These are phyloP conservation scores for Speoplatyrhinus poulsoni DNA, from an alignment of 2,113 vertebrate species.

Conservation along the genomic window DNA sequence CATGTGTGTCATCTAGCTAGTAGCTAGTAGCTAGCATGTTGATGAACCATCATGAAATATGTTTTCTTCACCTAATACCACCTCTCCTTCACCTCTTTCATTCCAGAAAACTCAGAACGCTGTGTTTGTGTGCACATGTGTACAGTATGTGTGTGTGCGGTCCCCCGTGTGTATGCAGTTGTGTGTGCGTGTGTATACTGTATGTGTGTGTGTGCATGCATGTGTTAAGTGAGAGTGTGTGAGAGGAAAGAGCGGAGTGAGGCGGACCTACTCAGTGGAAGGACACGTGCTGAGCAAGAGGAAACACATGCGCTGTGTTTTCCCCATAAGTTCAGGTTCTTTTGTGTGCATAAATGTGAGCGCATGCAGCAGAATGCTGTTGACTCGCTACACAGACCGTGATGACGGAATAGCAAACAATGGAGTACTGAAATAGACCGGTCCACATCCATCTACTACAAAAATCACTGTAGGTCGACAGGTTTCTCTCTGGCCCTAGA, in stretches of 20 bases:
- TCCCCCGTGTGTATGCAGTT: no score
- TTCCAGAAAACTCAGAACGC: background rate
- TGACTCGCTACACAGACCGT: conserved; percentile 22
- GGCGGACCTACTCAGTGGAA: conserved; percentile 47
- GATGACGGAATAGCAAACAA: conserved; percentile 68
- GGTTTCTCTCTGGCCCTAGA: conserved; percentile 3
- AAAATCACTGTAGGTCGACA: conserved; percentile 34
- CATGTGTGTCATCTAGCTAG: no score
- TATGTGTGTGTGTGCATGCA: conserved; percentile 10
- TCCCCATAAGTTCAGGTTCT: conserved; percentile 37
- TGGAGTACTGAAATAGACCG: conserved; percentile 68
- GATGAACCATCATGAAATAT: no score
- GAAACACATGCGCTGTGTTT: conserved; percentile 59
- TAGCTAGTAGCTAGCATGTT: no score
- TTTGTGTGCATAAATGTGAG: conserved; percentile 35
- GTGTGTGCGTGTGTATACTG: background rate
- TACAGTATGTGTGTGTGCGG: background rate
- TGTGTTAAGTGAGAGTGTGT: conserved; percentile 4
- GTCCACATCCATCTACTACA: conserved; percentile 47
- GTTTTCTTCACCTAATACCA: no score
- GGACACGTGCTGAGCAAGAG: conserved; percentile 56
- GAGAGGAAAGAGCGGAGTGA: conserved; percentile 41
- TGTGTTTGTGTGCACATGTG: conserved; percentile 1
- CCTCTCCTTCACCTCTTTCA: no score
- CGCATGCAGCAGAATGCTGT: background rate